phyloP scores from a whole-genome alignment of 2,888 invertebrate genomes.

The Trissolcus brochymenae region DNA sequence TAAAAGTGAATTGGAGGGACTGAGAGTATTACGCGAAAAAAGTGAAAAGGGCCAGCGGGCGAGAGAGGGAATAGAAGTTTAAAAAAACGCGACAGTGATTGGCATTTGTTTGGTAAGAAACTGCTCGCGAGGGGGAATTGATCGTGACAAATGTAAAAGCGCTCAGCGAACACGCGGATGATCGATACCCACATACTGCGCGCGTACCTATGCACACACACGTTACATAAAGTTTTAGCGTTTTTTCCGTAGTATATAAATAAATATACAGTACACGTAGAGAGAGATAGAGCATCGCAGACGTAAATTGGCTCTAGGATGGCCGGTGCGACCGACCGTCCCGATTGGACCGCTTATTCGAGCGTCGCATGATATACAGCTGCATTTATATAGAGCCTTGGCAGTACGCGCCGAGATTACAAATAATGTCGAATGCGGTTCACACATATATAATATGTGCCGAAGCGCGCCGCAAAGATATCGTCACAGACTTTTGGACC shows the following conservation, averaged over 20 bases:
- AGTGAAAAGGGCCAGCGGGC: neutral
- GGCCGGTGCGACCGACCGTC: slow-evolving; percentile 29
- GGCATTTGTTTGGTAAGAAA: slow-evolving; percentile 19
- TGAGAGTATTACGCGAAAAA: too few species aligned
- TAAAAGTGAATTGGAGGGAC: too few species aligned
- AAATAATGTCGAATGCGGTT: slow-evolving; percentile 49
- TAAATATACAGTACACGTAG: slow-evolving; percentile 60
- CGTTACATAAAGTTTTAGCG: slow-evolving; percentile 51
- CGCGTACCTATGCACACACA: slow-evolving; percentile 26
- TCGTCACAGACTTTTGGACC: slow-evolving; percentile 19
- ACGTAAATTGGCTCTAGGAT: slow-evolving; percentile 47
- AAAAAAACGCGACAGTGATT: slow-evolving; percentile 4
- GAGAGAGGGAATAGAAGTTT: too few species aligned
- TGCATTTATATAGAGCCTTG: slow-evolving; percentile 63
- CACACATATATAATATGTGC: slow-evolving; percentile 46
- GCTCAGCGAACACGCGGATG: slow-evolving; percentile 13
- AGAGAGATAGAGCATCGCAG: slow-evolving; percentile 50
- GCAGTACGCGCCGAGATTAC: slow-evolving; percentile 69
- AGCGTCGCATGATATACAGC: slow-evolving; percentile 52
- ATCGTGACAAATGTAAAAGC: slow-evolving; percentile 19
- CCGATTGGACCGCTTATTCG: slow-evolving; percentile 45
- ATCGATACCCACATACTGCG: slow-evolving; percentile 32
- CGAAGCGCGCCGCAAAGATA: slow-evolving; percentile 28
- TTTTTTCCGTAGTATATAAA: slow-evolving; percentile 56
- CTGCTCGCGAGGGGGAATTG: slow-evolving; percentile 4